Evolutionary conservation across 2,888 invertebrate species (phyloP).

Genomic region (Eupithecia tripunctaria): DNA sequence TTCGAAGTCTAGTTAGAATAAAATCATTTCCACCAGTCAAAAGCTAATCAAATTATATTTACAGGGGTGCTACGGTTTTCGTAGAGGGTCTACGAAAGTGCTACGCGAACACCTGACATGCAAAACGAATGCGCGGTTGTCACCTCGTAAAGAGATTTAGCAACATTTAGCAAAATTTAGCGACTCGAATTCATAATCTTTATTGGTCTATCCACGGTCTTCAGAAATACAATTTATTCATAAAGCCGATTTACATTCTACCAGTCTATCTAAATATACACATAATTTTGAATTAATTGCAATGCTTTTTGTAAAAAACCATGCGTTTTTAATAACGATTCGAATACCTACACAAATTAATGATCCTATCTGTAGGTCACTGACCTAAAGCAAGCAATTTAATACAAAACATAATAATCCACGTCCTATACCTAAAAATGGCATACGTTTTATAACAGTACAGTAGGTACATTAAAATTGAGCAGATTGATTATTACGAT

Average conservation of each 20-base stretch:
- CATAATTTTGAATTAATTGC: neutral
- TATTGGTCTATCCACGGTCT: neutral
- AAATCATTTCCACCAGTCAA: neutral
- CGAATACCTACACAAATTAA: neutral
- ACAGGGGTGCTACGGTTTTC: constrained; percentile 60
- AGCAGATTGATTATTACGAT: neutral
- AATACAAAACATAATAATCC: neutral
- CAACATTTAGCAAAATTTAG: too few species aligned
- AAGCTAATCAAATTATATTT: constrained; percentile 2
- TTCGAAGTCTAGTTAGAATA: neutral
- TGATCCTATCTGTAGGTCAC: neutral
- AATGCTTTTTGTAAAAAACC: neutral
- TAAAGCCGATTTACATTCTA: too few species aligned
- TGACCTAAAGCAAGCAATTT: neutral
- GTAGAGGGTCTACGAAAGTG: constrained; percentile 73
- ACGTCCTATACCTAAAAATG: neutral
- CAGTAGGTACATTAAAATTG: constrained; percentile 8
- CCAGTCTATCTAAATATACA: neutral
- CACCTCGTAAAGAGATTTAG: neutral
- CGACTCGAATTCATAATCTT: neutral
- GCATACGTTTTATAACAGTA: constrained; percentile 8
- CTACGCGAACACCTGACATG: constrained; percentile 55
- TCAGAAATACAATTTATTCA: too few species aligned
- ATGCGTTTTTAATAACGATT: neutral
- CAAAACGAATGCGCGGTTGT: neutral